Conservation (phyloP, 2,888 invertebrate species). For the Anodontia alba region DNA sequence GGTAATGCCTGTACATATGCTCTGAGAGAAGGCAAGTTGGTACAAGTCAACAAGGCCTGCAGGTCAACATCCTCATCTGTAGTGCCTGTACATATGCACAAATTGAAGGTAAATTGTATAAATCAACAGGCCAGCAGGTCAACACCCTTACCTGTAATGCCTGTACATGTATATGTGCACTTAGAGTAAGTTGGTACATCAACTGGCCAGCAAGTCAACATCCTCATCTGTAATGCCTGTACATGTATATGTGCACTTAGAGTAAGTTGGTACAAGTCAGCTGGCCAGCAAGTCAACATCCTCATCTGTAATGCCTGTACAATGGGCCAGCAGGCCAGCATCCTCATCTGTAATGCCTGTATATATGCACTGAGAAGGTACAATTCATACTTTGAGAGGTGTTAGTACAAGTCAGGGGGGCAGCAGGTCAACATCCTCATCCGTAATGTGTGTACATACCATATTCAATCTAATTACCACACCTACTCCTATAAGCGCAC, state of each 20-base stretch:
- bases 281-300: constrained; percentile 59
- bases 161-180: constrained; percentile 59
- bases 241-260: constrained; percentile 58
- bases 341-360: constrained; percentile 2
- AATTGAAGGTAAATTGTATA: too few species aligned
- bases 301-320: constrained; percentile 73
- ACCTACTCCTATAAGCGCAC: too few species aligned
- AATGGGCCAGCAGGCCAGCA: too few species aligned
- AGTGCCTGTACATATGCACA: too few species aligned
- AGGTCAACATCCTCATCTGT: too few species aligned
- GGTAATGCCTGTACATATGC: constrained; percentile 72
- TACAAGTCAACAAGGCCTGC: too few species aligned
- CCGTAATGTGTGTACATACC: constrained; percentile 72
- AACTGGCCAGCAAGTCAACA: constrained; percentile 40
- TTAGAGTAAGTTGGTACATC: constrained; percentile 56
- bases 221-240: constrained; percentile 72
- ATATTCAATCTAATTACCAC: too few species aligned
- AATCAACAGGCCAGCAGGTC: constrained; percentile 56
- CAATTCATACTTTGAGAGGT: too few species aligned
- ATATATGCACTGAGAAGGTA: constrained; percentile 60
- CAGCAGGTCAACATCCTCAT: constrained; percentile 63
- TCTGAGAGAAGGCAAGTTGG: constrained; percentile 57
- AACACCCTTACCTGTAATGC: constrained; percentile 72
- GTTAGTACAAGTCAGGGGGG: constrained; percentile 64
- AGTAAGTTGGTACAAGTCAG: constrained; percentile 64